Evolutionary conservation across 1,140 invertebrate genomes (phyloP), one percentile per base, ranked within the genome.

Genomic region (Nephotettix cincticeps): DNA sequence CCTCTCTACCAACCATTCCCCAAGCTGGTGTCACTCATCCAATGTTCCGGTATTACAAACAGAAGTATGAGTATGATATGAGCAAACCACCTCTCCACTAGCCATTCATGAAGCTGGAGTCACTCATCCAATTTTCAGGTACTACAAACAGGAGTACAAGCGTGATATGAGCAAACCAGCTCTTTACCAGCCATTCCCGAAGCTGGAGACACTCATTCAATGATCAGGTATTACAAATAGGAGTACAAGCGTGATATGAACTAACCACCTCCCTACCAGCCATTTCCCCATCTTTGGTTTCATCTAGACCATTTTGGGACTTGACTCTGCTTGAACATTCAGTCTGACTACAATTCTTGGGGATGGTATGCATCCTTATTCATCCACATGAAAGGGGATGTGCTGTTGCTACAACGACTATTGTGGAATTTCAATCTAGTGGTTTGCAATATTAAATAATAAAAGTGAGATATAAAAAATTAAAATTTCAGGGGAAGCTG

Each of bases 91-190:
- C 94, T 0, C 77, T 95, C 0, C 92, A 88, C 73, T 81, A 95
- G 78, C 89, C 93, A 0, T 78, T 94, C 27, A 83, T 86, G 0
- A 96, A 96, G 79, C 71, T 93, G 9, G 93, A n/a, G n/a, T n/a
- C n/a, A n/a, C n/a, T n/a, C n/a, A n/a, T n/a, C n/a, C n/a, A n/a
- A n/a, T n/a, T n/a, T n/a, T n/a, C n/a, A n/a, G n/a, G n/a, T n/a
- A n/a, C n/a, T n/a, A n/a, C 0, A 83, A 82, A 43, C 9, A 43
- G 40, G 40, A n/a, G 9, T 9, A n/a, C n/a, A n/a, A n/a, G n/a
- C n/a, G n/a, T 77, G 87, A 92, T 66, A 91, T 89, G 0, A 86
- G 92, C 72, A 85, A 87, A 51, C 95, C 90, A 86, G 94, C 94
- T 0, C 77, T 95, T 0, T 93, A 88, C 73, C 81, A 95, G 78